A percentile compares a stretch with the other conserved stretches of the same genome.
Conservation (phyloP, 2,113 vertebrate genomes). For the Macrotis lagotis region DNA sequence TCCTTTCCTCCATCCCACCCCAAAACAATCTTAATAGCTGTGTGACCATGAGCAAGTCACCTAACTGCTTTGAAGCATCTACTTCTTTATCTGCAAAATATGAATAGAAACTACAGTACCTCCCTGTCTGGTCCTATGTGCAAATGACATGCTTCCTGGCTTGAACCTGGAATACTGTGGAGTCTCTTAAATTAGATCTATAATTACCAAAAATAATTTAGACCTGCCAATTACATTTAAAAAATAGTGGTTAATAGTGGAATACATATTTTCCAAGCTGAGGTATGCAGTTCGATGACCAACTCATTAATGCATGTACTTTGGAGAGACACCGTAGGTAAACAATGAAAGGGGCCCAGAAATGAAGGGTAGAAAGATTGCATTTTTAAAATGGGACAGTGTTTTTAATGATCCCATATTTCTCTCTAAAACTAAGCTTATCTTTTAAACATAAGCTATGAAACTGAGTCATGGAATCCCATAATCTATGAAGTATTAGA, state of each 20-base stretch:
- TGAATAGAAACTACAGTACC: neutral
- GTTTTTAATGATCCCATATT: neutral
- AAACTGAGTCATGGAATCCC: neutral
- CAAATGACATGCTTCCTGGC: neutral
- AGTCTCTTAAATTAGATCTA: neutral
- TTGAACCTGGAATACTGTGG: neutral
- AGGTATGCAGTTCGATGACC: neutral
- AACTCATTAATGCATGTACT: neutral
- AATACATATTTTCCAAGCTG: neutral
- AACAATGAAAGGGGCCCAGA: neutral
- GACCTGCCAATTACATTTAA: neutral
- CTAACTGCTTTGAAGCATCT: neutral
- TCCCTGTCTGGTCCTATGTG: neutral
- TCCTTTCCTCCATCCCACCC: neutral
- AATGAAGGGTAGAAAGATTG: neutral
- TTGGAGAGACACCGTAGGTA: neutral
- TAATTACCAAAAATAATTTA: neutral
- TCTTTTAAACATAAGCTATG: neutral
- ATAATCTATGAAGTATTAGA: neutral
- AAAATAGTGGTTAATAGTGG: neutral
- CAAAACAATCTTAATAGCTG: conserved; percentile 58
- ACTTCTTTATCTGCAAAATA: neutral
- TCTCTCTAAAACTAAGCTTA: neutral
- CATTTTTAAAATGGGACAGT: neutral
- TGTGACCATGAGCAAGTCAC: neutral